Conservation (phyloP, 1,140 invertebrate genomes). For the Ridgeia piscesae region DNA sequence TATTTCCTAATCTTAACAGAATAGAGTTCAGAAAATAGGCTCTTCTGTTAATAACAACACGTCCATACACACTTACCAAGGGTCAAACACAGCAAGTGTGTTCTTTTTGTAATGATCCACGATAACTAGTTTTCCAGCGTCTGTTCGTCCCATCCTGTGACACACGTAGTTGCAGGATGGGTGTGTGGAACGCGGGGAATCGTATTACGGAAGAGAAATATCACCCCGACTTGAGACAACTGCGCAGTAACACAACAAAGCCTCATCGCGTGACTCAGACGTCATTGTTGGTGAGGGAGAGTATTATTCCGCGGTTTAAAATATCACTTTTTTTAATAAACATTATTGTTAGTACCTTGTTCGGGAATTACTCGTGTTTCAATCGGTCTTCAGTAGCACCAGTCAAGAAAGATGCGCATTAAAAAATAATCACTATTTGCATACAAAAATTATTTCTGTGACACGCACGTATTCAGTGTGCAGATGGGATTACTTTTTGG, state of each 20-base stretch:
- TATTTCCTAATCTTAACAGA: neutral
- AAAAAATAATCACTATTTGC: no score
- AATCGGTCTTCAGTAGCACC: neutral
- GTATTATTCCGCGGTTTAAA: neutral
- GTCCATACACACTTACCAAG: neutral
- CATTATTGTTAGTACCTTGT: neutral
- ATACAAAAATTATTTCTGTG: no score
- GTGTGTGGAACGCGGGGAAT: neutral
- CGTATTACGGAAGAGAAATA: neutral
- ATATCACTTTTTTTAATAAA: neutral
- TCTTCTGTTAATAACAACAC: neutral
- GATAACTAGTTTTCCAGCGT: neutral
- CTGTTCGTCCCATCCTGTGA: no score
- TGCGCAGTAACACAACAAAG: neutral
- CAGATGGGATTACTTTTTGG: no score
- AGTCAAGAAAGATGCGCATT: neutral
- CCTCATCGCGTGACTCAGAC: neutral
- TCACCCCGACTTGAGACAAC: neutral
- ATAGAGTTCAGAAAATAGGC: neutral
- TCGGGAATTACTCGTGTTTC: neutral
- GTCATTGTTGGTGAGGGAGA: neutral
- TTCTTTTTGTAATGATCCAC: no score
- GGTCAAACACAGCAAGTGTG: neutral
- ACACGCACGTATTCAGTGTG: no score
- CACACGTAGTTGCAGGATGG: neutral